phyloP scores from a whole-genome alignment of 2,888 invertebrate genomes.

The Linyphia triangularis region DNA sequence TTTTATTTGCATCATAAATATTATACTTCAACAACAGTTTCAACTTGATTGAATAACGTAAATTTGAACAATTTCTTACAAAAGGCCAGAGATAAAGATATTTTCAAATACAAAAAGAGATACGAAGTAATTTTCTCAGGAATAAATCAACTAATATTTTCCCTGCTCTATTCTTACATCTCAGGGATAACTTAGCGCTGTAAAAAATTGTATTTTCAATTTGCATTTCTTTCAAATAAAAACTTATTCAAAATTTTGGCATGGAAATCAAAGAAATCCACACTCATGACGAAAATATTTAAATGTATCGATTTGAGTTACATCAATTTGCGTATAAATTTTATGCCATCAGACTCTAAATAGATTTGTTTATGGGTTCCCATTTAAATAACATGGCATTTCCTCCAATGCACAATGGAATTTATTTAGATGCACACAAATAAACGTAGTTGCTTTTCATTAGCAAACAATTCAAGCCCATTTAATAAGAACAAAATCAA shows the following conservation, averaged over 20 bases:
- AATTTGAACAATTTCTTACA: no score
- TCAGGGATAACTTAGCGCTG: background rate
- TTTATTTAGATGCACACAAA: background rate
- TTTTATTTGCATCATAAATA: no score
- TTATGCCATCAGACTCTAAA: constrained; percentile 34
- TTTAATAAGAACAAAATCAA: background rate
- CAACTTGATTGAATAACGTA: no score
- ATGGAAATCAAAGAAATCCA: constrained; percentile 42
- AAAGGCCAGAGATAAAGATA: no score
- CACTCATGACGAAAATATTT: constrained; percentile 56
- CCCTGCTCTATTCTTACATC: background rate
- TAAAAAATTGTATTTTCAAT: constrained; percentile 17
- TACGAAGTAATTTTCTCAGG: background rate
- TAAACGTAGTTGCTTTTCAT: constrained; percentile 5
- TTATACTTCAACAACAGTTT: no score
- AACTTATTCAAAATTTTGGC: constrained; percentile 24
- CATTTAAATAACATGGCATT: constrained; percentile 56
- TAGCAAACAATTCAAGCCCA: background rate
- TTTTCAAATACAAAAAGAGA: no score
- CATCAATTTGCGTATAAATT: constrained; percentile 27
- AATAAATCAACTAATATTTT: constrained; percentile 2
- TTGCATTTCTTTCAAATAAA: constrained; percentile 10
- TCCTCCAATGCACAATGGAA: background rate
- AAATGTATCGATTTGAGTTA: constrained; percentile 40
- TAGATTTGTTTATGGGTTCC: constrained; percentile 45